Evolutionary conservation across 1,140 invertebrate genomes (phyloP), one percentile per base, ranked within the genome.

Genomic region (Drosophila erecta): DNA sequence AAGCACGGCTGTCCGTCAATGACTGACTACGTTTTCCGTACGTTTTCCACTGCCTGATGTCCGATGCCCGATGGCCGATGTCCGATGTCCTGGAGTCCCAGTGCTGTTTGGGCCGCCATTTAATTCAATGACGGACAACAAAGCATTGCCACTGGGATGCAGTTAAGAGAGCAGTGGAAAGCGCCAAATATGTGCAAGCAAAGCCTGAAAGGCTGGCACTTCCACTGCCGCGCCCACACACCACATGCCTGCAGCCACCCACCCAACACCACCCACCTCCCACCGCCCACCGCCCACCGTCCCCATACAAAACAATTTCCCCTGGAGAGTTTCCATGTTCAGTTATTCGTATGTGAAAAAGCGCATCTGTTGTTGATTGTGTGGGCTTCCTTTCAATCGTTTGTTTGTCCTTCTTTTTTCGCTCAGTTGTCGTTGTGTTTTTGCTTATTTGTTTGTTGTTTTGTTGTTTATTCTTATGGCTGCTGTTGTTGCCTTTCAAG

Each of bases 301-400:
- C 60, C 62, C 60, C 79, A 79, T 69, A 87, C 83, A 86, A 87
- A 87, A 87, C 83, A 83, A 87, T 86, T 86, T 87, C 84, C 67
- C 83, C 83, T 89, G 83, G 75, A 87, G 83, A 83, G 81, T 78
- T 85, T 85, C 65, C 84, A 79, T 83, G 84, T 86, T 86, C 83
- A 89, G 83, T 87, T 86, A 81, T 81, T 87, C 83, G 83, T 81
- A 87, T 86, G 83, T 87, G 83, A 86, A 86, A 86, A 86, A 86
- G 83, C 83, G 83, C 83, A 86, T 87, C 83, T 86, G 83, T 73
- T 86, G 83, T 86, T 86, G 83, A 86, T 86, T 89, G 83, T 89
- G 83, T 87, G 84, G 83, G 83, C 83, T 86, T 86, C 83, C 83
- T 86, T 87, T 86, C 84, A 86, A 86, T 87, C 83, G 84, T 84